phyloP scores from a whole-genome alignment of 1,140 invertebrate genomes.

The Teleopsis dalmanni region DNA sequence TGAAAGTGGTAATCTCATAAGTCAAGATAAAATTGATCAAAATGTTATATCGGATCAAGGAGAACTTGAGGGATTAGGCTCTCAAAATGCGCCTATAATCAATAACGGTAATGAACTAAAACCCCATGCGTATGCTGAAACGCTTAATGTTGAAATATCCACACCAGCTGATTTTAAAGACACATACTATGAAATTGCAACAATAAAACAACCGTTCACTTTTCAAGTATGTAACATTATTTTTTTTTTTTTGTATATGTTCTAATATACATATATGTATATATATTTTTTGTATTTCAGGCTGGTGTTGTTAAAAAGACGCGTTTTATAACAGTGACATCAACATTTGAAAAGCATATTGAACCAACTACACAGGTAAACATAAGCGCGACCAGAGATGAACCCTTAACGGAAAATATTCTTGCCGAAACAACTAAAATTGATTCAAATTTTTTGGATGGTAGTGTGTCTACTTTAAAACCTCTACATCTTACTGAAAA shows the following conservation, averaged over 20 bases:
- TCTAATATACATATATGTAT: neutral
- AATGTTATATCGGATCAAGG: constrained; percentile 21
- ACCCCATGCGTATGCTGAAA: constrained; percentile 57
- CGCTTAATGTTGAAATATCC: constrained; percentile 76
- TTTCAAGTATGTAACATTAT: constrained; percentile 72
- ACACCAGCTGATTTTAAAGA: constrained; percentile 75
- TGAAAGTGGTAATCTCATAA: constrained; percentile 5
- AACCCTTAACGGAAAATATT: constrained; percentile 79
- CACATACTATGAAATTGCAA: constrained; percentile 79
- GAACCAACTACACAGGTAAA: constrained; percentile 53
- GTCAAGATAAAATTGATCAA: neutral
- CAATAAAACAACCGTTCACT: constrained; percentile 79
- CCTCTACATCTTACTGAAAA: constrained; percentile 66
- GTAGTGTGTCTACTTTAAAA: constrained; percentile 72
- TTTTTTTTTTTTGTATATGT: no score
- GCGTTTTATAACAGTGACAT: constrained; percentile 74
- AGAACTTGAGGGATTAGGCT: constrained; percentile 62
- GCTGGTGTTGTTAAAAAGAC: constrained; percentile 80
- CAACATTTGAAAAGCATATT: constrained; percentile 68
- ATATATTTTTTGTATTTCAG: constrained; percentile 46
- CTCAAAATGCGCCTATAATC: constrained; percentile 53
- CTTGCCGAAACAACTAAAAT: constrained; percentile 67
- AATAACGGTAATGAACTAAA: constrained; percentile 53
- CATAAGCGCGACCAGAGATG: constrained; percentile 45
- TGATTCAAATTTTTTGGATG: constrained; percentile 64